These are phyloP conservation scores for Epsilonema sp. DNA, from an alignment of 2,888 invertebrate genomes.

Conservation along the genomic window DNA sequence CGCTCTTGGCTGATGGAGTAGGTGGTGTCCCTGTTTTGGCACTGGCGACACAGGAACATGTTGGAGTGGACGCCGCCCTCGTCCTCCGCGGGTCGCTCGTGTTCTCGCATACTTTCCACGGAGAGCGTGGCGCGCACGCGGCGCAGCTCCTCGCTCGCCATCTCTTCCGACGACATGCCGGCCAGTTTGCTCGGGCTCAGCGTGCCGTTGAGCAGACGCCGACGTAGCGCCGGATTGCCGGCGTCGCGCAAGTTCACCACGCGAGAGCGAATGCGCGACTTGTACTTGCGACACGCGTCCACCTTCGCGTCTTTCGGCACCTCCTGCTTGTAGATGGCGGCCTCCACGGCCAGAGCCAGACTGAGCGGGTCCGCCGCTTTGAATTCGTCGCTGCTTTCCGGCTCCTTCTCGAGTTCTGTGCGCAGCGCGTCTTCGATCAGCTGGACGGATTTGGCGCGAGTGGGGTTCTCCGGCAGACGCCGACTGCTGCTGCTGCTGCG, in stretches of 20 bases:
- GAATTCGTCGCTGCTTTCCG: background rate
- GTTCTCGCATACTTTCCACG: constrained; percentile 1
- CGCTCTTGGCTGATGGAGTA: constrained; percentile 5
- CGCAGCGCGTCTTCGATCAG: background rate
- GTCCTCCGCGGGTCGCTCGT: background rate
- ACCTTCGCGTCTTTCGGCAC: background rate
- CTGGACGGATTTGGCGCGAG: background rate
- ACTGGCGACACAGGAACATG: constrained; percentile 2
- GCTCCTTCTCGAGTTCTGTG: background rate
- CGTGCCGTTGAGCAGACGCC: background rate
- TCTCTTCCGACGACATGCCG: constrained; percentile 5
- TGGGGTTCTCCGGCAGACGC: background rate
- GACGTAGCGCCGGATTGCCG: background rate
- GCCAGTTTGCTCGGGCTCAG: background rate
- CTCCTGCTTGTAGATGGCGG: too few relatives aligned
- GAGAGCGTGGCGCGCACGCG: constrained; percentile 3
- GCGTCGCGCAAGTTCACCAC: background rate
- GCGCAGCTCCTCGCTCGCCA: constrained; percentile 4
- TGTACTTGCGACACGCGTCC: background rate
- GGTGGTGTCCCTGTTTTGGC: constrained; percentile 4
- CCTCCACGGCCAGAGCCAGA: background rate
- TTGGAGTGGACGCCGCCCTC: background rate
- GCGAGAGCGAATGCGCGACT: background rate
- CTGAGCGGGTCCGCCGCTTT: too few relatives aligned
- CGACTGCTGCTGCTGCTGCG: too few relatives aligned